phyloP scores from a whole-genome alignment of 2,113 vertebrate species.

The Oxyura jamaicensis region DNA sequence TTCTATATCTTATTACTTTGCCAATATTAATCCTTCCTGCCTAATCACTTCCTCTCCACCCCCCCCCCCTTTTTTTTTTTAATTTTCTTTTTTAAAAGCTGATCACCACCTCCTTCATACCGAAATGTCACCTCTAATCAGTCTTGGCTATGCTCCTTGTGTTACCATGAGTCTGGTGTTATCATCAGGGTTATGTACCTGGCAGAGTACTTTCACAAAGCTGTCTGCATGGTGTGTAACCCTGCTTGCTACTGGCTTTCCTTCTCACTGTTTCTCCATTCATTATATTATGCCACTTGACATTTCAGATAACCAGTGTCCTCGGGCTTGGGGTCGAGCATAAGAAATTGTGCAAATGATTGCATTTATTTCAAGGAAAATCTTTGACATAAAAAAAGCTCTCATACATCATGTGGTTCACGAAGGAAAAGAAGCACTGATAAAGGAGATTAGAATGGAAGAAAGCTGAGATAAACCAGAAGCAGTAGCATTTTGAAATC shows the following conservation, averaged over 20 bases:
- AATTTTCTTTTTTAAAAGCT: not conserved
- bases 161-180: not conserved
- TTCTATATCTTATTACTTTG: not conserved
- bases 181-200: not conserved
- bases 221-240: not conserved
- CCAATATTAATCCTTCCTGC: not conserved
- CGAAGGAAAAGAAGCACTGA: not conserved
- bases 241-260: not conserved
- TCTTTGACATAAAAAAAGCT: not conserved
- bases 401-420: not conserved
- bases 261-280: not conserved
- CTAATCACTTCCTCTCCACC: not conserved
- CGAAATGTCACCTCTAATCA: not conserved
- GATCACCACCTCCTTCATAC: not conserved
- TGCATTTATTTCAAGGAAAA: not conserved
- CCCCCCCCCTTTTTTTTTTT: too few species aligned
- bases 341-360: not conserved
- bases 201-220: not conserved
- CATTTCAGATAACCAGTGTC: not conserved
- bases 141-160: fast-evolving
- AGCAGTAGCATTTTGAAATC: not conserved
- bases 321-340: not conserved
- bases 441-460: not conserved
- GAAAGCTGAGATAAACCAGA: not conserved
- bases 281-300: not conserved